Conservation (phyloP, 2,888 invertebrate species). For the Phania funesta region DNA sequence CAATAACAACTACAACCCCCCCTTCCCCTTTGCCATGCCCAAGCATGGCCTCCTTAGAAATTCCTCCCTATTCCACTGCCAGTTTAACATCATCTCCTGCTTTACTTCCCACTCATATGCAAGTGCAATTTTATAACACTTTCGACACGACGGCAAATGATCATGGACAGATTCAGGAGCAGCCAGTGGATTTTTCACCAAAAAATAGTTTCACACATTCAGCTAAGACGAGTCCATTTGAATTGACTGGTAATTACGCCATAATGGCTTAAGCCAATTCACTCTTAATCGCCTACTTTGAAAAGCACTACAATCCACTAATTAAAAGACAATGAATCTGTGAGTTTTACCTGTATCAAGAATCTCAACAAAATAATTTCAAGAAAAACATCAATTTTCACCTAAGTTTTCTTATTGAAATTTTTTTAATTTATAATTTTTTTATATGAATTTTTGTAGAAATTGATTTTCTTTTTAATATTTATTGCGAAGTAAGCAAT, state of each 20-base stretch:
- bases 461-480: no score
- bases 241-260: slow-evolving; percentile 78
- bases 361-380: slow-evolving; percentile 27
- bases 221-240: slow-evolving; percentile 79
- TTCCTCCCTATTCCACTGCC: slow-evolving; percentile 41
- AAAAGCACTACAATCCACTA: slow-evolving; percentile 12
- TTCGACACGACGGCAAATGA: slow-evolving; percentile 21
- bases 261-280: slow-evolving; percentile 75
- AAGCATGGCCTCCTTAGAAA: slow-evolving; percentile 44
- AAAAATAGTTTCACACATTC: slow-evolving; percentile 80
- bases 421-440: slow-evolving; percentile 1
- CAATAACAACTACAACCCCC: slow-evolving; percentile 63
- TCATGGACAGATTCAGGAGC: slow-evolving; percentile 73
- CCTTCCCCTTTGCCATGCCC: slow-evolving; percentile 2
- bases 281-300: not conserved
- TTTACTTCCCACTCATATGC: slow-evolving; percentile 63
- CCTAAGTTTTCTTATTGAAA: not conserved
- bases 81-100: slow-evolving; percentile 8
- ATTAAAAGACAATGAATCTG: slow-evolving; percentile 57
- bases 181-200: slow-evolving; percentile 80
- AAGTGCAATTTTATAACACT: slow-evolving; percentile 70
- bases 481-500: no score
- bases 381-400: not conserved
- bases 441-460: not conserved
- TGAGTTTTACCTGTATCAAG: slow-evolving; percentile 37